A percentile compares a stretch with the other conserved stretches of the same genome.
Conservation (phyloP, 1,140 invertebrate genomes). For the Drosophila fuyamai region DNA sequence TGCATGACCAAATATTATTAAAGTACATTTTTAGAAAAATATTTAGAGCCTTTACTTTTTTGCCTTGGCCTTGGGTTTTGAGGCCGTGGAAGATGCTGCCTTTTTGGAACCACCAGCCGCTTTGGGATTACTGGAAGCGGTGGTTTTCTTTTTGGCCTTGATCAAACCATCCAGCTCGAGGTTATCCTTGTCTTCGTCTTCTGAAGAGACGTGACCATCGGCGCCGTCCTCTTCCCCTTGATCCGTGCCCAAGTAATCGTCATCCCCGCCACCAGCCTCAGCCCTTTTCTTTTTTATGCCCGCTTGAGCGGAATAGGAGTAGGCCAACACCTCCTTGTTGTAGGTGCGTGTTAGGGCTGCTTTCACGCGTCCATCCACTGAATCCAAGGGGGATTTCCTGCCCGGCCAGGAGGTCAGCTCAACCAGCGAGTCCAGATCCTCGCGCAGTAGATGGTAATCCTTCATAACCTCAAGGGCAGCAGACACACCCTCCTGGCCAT, state of each 20-base stretch:
- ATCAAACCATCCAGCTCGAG: slow-evolving; percentile 91
- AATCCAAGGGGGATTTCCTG: slow-evolving; percentile 90
- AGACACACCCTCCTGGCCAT: slow-evolving; percentile 90
- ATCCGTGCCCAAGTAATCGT: slow-evolving; percentile 34
- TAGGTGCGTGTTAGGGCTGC: slow-evolving; percentile 96
- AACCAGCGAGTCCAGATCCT: slow-evolving; percentile 95
- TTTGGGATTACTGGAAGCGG: slow-evolving; percentile 47
- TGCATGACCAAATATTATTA: slow-evolving; percentile 7
- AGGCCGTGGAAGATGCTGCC: slow-evolving; percentile 17
- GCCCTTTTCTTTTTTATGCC: slow-evolving; percentile 87
- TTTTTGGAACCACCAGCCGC: slow-evolving; percentile 50
- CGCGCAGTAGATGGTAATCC: slow-evolving; percentile 93
- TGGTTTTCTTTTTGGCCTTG: slow-evolving; percentile 85
- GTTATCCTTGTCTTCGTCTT: slow-evolving; percentile 88
- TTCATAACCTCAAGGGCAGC: slow-evolving; percentile 91
- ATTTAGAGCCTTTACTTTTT: slow-evolving; percentile 44
- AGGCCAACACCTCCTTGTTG: slow-evolving; percentile 92
- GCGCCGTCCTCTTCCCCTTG: slow-evolving; percentile 78
- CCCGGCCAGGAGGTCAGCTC: slow-evolving; percentile 95
- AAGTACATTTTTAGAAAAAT: background rate
- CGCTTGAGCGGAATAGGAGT: slow-evolving; percentile 89
- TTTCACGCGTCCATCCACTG: slow-evolving; percentile 94
- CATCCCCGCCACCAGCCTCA: slow-evolving; percentile 76
- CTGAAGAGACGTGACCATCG: slow-evolving; percentile 80
- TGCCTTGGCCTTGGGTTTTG: slow-evolving; percentile 63